Base-by-base conservation (phyloP, 2,888 invertebrate genomes). In the Syrista parreyssii region DNA sequence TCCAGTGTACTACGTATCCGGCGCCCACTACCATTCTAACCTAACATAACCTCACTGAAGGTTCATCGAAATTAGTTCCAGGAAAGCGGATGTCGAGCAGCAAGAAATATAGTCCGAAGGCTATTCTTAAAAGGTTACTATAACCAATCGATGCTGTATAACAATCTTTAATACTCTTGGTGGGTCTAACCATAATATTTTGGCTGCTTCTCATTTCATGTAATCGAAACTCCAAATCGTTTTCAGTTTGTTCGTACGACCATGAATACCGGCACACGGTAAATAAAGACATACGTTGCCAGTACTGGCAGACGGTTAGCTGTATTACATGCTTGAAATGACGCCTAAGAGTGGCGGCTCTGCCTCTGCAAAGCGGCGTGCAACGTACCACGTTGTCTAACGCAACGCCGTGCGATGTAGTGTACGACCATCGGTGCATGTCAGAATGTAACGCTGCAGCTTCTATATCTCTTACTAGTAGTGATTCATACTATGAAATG, bases 251-350 rank as follows among this genome's bases (percentile, higher is more conserved):
- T 76, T 81, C 83, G 79, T 35, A 76, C 75, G 68, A 32, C 81
- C 84, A 81, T 80, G 75, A 82, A 78, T 79, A 72, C 68, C 75
- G 78, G 75, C 74, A 69, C 78, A 75, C 75, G 75, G 68, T 72
- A 74, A 23, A 74, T 33, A 72, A 68, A 75, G 75, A 76, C 15
- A 72, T 75, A 55, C 68, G 30, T 31, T 11, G 35, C 35, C 68
- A 75, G 40, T 12, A 71, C 75, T 30, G 69, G 30, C 73, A 76
- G 79, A 76, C 75, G 81, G 78, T 82, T 84, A 78, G 80, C 78
- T 83, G 81, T 81, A 85, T 88, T 84, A 85, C 85, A 88, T 84
- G 85, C 86, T 84, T 80, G 84, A 85, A 80, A 81, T 84, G 81
- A 83, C 78, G 80, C 76, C 81, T 83, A 82, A 85, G 82, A 82